These are phyloP conservation scores for Triplophysa yarkandensis DNA, from an alignment of 2,797 vertebrate species.

Conservation along the genomic window DNA sequence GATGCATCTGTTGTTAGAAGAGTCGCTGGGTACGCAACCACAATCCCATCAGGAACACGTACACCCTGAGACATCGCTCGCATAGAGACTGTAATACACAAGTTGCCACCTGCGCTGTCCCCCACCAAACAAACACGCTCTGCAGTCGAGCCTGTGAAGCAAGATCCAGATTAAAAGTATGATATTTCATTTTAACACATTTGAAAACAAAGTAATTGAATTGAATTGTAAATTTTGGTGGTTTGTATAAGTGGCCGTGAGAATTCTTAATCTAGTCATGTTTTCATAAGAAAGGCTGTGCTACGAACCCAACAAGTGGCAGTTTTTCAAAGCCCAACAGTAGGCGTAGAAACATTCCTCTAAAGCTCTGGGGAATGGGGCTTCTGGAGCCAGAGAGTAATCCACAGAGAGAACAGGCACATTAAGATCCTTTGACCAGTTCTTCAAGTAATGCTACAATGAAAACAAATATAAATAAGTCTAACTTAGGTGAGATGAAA, in stretches of 20 bases:
- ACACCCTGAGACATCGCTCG: slow-evolving; percentile 72
- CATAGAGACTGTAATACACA: slow-evolving; percentile 80
- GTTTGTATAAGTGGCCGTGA: too few relatives aligned
- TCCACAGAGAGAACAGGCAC: slow-evolving; percentile 78
- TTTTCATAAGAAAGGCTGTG: background rate
- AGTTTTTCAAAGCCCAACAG: slow-evolving; percentile 81
- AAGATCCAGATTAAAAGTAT: background rate
- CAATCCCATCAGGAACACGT: slow-evolving; percentile 75
- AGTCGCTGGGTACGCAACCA: slow-evolving; percentile 79
- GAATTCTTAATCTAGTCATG: too few relatives aligned
- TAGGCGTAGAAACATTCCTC: slow-evolving; percentile 83
- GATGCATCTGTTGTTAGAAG: slow-evolving; percentile 76
- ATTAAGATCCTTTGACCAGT: slow-evolving; percentile 74
- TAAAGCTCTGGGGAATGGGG: slow-evolving; percentile 77
- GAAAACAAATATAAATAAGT: background rate
- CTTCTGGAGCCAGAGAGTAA: slow-evolving; percentile 79
- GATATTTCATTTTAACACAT: too few relatives aligned
- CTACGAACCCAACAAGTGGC: slow-evolving; percentile 73
- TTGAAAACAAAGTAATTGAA: too few relatives aligned
- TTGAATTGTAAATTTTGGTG: too few relatives aligned
- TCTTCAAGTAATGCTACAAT: slow-evolving; percentile 74
- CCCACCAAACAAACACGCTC: slow-evolving; percentile 78
- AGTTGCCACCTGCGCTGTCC: slow-evolving; percentile 81
- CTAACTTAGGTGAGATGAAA: background rate
- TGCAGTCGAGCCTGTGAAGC: slow-evolving; percentile 72